Evolutionary conservation across 2,797 vertebrate genomes (phyloP), one percentile per base, ranked within the genome.

Genomic region (Myotis planiceps): DNA sequence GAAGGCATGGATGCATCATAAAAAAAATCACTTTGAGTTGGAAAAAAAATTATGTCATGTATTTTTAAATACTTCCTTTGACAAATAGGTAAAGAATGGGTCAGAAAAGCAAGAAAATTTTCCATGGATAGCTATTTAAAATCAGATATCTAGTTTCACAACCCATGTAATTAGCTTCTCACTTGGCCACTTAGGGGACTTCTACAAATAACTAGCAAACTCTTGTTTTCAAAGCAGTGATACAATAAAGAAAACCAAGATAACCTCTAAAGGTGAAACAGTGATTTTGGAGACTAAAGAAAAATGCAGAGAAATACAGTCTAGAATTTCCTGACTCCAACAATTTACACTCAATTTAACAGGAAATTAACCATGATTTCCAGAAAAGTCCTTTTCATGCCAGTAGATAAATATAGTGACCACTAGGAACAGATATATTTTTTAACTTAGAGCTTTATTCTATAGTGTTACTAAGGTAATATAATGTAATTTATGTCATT

Each of bases 311-410:
- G n/a, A 85, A 90, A 58, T 88, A 21, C 7, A 60, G 4, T 90
- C 9, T 82, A 82, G 60, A 93, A 89, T 42, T 89, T 95, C 49
- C 14, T 68, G 53, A 82, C 45, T 81, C 5, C 23, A 94, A 42
- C 34, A 69, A 32, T 83, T 92, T 93, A 60, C 5, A 47, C 19
- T 94, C 37, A 84, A 19, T 94, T 90, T 81, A 92, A 51, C 80
- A 88, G 49, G 53, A 97, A 88, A 95, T 94, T 92, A 78, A 82
- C 65, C 3, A 51, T 49, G 42, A 93, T 78, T 91, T 94, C 23
- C 49, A 93, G 47, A 65, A 81, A 72, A 78, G 47, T 37, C 3
- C 23, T 7, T 88, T 78, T 95, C 0, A 66, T 94, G 23, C 9
- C 18, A 71, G 21, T 68, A 75, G 76, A 71, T 60, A 79, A 69